Evolutionary conservation across 2,797 vertebrate species (phyloP).

Genomic region (Chromobotia macracanthus): DNA sequence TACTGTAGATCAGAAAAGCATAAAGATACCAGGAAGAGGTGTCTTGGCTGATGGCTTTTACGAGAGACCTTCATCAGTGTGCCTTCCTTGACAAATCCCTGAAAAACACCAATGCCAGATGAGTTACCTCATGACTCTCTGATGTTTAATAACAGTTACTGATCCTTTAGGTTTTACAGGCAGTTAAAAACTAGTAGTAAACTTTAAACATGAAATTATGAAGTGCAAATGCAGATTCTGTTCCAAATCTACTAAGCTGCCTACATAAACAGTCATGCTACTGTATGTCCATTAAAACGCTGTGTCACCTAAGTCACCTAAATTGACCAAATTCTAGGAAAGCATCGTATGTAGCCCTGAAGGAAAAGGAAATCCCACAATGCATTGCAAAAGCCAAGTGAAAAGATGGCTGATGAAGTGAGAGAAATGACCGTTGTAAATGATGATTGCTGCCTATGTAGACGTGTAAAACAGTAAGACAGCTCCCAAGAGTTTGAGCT

Average conservation of each 20-base stretch:
- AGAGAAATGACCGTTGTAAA: no score
- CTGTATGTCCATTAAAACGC: no score
- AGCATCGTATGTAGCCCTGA: no score
- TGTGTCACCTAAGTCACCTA: no score
- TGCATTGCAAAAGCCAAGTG: no score
- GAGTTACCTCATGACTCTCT: constrained; percentile 10
- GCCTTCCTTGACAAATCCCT: constrained; percentile 97
- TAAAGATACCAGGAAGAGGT: constrained; percentile 91
- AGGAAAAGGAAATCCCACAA: no score
- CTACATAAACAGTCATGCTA: no score
- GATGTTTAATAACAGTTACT: constrained; percentile 31
- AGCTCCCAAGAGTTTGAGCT: neutral
- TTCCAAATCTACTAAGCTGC: neutral
- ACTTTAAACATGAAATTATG: constrained; percentile 15
- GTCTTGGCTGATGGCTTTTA: constrained; percentile 86
- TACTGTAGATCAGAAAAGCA: neutral
- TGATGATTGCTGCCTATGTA: neutral
- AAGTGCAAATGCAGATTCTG: neutral
- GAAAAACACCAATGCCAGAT: constrained; percentile 50
- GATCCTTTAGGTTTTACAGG: constrained; percentile 26
- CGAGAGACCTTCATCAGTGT: constrained; percentile 93
- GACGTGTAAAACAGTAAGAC: neutral
- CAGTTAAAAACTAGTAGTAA: constrained; percentile 2
- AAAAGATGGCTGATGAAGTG: no score
- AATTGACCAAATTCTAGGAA: no score